These are phyloP conservation scores for Atrichornis clamosus DNA, from an alignment of 2,113 vertebrate genomes.

Conservation along the genomic window DNA sequence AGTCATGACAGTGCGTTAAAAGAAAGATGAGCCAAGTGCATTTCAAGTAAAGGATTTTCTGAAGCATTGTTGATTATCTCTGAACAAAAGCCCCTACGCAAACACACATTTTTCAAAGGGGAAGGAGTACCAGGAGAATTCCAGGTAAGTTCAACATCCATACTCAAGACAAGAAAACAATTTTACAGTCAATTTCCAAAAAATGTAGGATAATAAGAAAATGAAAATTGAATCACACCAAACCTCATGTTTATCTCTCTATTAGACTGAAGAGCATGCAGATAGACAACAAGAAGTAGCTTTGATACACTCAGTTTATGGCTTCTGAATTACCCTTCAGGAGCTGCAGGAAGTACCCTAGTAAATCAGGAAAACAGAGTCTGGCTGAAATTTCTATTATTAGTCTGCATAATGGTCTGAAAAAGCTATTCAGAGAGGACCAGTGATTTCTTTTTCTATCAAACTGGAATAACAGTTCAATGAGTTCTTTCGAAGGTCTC, in stretches of 20 bases:
- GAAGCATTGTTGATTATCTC: background rate
- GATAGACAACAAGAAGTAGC: background rate
- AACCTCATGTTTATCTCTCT: background rate
- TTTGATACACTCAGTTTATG: background rate
- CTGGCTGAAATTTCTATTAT: background rate
- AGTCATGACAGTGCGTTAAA: background rate
- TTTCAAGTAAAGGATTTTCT: background rate
- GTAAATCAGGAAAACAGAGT: background rate
- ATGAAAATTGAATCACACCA: background rate
- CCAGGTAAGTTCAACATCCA: background rate
- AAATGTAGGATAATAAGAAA: background rate
- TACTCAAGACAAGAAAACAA: background rate
- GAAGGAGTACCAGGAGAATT: background rate
- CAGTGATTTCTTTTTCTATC: background rate
- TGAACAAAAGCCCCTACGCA: background rate
- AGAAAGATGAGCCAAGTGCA: background rate
- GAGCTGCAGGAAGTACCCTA: background rate
- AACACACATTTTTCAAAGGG: background rate
- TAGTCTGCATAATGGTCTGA: background rate
- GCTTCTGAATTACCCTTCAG: background rate
- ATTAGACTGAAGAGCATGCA: background rate
- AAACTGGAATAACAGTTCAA: background rate
- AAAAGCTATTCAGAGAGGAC: background rate
- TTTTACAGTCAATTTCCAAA: background rate
- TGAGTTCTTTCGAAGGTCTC: background rate